Base-by-base conservation (phyloP, 1,140 invertebrate genomes). In the Pomacea maculata region DNA sequence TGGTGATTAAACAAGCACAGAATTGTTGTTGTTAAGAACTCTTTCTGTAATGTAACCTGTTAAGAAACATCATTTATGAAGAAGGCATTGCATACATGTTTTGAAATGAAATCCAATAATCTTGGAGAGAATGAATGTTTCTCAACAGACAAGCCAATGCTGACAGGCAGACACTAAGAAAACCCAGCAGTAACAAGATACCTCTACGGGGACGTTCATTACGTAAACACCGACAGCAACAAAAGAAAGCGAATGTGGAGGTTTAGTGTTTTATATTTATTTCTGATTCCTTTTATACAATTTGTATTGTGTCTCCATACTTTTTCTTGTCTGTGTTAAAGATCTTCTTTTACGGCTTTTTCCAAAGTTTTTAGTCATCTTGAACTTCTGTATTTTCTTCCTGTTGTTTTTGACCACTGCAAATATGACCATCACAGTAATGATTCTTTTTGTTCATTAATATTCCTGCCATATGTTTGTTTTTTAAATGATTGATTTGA, bases 161-260 rank as follows among this genome's bases (percentile, higher is more conserved):
- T 45, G 88, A 89, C 73, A 75, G 87, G 65, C 86, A 87, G 65
- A 88, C 87, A 1, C 73, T 90, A 54, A 73, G 89, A 21, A 91
- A 90, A 81, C 88, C 86, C 5, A 91, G 90, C 84, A 91, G 90
- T 83, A 86, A 89, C 76, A 90, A 89, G 68, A 83, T 86, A 63
- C 89, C 89, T 72, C 78, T 91, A 71, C 81, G 89, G 34, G 86
- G 88, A 9, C 84, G 85, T 65, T 89, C 87, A 29, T 72, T 90
- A 52, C 83, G 87, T 21, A 84, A 82, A 78, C 85, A 86, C 67
- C 82, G 83, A 65, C 83, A 86, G 67, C 73, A 84, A n/a, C 87
- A 89, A 54, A 89, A 86, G 55, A 89, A 88, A 80, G 71, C 85
- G 75, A 83, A 85, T 64, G 55, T 79, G 14, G 82, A 84, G 85